Percentiles rank a stretch among this genome's conserved stretches.
Conservation (phyloP, 2,113 vertebrate genomes). For the Hippocampus barbouri region DNA sequence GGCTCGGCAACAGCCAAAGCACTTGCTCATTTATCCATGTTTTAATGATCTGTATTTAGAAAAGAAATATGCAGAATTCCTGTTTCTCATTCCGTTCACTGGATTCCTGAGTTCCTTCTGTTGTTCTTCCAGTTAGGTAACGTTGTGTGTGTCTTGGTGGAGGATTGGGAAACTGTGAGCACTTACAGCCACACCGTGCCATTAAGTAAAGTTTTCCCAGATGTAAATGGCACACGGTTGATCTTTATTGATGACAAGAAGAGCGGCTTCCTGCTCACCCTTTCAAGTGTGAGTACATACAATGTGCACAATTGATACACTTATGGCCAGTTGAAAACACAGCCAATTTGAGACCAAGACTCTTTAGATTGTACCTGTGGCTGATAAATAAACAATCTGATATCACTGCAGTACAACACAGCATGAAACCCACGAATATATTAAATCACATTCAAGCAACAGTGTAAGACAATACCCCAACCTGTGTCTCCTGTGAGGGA, state of each 20-base stretch:
- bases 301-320: background rate
- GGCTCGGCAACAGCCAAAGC: conserved; percentile 31
- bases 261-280: conserved; percentile 88
- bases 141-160: conserved; percentile 86
- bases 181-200: conserved; percentile 85
- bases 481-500: no score
- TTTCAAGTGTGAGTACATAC: conserved; percentile 72
- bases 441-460: background rate
- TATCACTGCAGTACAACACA: background rate
- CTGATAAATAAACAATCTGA: background rate
- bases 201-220: conserved; percentile 89
- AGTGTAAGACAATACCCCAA: no score
- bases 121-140: conserved; percentile 75
- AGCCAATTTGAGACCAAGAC: background rate
- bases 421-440: background rate
- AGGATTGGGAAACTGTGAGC: conserved; percentile 90
- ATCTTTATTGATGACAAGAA: conserved; percentile 94
- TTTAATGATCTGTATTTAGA: background rate
- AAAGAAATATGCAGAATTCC: background rate
- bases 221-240: conserved; percentile 83
- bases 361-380: background rate
- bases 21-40: background rate
- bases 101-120: background rate
- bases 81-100: background rate
- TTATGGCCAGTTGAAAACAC: background rate